Evolutionary conservation across 2,888 invertebrate species (phyloP).

Genomic region (Trachelus iudaicus): DNA sequence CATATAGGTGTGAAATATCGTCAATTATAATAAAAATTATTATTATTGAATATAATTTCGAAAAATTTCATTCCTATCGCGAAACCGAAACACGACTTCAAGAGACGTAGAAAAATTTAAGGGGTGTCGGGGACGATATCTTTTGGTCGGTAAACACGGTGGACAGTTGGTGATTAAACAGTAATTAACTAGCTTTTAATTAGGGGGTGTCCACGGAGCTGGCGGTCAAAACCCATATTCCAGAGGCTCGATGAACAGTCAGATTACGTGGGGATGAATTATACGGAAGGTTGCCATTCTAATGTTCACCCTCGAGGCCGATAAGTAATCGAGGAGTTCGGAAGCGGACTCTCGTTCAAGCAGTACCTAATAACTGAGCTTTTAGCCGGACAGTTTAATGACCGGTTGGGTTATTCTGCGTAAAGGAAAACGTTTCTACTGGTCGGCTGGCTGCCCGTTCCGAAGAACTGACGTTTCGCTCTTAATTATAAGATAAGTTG

Average conservation of each 20-base stretch:
- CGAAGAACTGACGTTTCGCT: not conserved
- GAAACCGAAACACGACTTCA: not conserved
- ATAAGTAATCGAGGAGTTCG: conserved; percentile 4
- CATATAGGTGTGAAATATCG: too few species aligned
- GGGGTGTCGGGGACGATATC: not conserved
- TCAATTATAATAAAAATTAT: too few species aligned
- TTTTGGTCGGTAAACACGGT: not conserved
- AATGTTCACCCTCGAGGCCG: not conserved
- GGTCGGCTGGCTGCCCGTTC: not conserved
- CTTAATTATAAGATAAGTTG: not conserved
- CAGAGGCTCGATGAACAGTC: not conserved
- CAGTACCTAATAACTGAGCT: not conserved
- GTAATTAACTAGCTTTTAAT: conserved; percentile 6
- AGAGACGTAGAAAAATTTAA: not conserved
- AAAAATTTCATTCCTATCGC: not conserved
- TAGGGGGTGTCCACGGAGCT: not conserved
- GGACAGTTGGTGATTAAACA: not conserved
- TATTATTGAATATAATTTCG: not conserved
- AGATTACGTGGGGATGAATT: conserved; percentile 4
- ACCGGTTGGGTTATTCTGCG: not conserved
- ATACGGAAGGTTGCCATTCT: conserved; percentile 5
- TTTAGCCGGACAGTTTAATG: not conserved
- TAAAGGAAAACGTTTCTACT: not conserved
- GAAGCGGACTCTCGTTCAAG: not conserved
- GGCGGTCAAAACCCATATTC: not conserved